Base-by-base conservation (phyloP, 1,140 invertebrate species). In the Papilio machaon region DNA sequence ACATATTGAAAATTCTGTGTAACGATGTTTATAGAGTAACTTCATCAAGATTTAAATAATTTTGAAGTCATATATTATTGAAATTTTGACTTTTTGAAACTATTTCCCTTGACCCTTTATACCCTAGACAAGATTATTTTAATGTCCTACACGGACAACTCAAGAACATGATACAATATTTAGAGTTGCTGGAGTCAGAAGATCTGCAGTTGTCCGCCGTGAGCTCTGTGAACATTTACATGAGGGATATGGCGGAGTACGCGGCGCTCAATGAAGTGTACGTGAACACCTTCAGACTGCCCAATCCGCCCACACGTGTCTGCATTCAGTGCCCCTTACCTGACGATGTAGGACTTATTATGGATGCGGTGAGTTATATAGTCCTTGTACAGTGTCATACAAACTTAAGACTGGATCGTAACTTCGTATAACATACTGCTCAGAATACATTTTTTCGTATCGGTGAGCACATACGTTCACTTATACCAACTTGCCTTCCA, bases 241-340 rank as follows among this genome's bases (percentile, higher is more conserved):
- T 99, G 79, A 95, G 96, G 80, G 96, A 97, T 87, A 98, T 99
- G 97, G 95, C 94, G 5, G 95, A 97, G 80, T 99, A 98, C 94
- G 91, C 96, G 8, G 94, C 95, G 8, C 94, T 99, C 73, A 99
- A 99, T 92, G 95, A 96, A 81, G 95, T 97, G 46, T 99, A 99
- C 89, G 95, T 96, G 54, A 96, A 96, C 80, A 96, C 96, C 79
- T 97, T 99, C 85, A 95, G 95, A 82, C 97, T 97, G 89, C 92
- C 96, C 64, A 98, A 98, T 95, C 98, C 98, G 19, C 98, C 98
- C 0, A 97, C 97, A 2, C 96, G 98, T 80, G 97, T 98, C 30
- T 99, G 98, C 92, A 97, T 99, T 5, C 96, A 98, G 92, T 97
- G 97, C 81, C 96, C 97, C 17, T 93, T 99, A 73, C 96, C 97